These are phyloP conservation scores for Calosoma granatense DNA, from an alignment of 1,140 invertebrate species.

Conservation along the genomic window DNA sequence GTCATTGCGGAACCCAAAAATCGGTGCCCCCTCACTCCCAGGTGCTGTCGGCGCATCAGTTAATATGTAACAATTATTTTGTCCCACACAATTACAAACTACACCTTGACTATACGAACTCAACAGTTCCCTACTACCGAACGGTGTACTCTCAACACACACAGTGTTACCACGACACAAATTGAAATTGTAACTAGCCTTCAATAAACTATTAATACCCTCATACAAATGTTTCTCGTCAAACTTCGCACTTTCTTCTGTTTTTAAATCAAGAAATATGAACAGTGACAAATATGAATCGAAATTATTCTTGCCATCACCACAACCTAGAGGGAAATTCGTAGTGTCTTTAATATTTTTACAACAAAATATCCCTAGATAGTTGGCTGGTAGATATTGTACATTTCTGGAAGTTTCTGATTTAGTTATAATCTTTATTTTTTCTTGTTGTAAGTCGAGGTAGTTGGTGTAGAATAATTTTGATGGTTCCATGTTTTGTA, in stretches of 20 bases:
- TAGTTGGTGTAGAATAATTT: background rate
- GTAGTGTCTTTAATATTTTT: background rate
- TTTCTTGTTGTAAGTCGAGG: background rate
- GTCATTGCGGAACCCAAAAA: background rate
- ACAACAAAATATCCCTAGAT: background rate
- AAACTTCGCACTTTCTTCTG: background rate
- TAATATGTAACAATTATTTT: slow-evolving; percentile 40
- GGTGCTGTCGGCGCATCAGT: slow-evolving; percentile 46
- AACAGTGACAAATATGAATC: background rate
- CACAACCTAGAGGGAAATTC: background rate
- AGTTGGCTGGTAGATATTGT: background rate
- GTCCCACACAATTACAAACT: slow-evolving; percentile 44
- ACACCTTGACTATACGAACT: slow-evolving; percentile 44
- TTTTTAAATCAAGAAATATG: background rate
- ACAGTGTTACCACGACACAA: slow-evolving; percentile 13
- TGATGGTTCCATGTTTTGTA: background rate
- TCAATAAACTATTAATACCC: background rate
- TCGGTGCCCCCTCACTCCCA: slow-evolving; percentile 42
- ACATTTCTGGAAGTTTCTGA: background rate
- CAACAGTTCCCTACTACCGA: slow-evolving; percentile 42
- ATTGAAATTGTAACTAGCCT: background rate
- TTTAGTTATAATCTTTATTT: background rate
- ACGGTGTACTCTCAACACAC: slow-evolving; percentile 36
- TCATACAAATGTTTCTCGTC: background rate
- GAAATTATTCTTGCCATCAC: background rate